A percentile compares a stretch with the other conserved stretches of the same genome.
Evolutionary conservation across 2,888 invertebrate species (phyloP).

Genomic region (Drosophila differens): DNA sequence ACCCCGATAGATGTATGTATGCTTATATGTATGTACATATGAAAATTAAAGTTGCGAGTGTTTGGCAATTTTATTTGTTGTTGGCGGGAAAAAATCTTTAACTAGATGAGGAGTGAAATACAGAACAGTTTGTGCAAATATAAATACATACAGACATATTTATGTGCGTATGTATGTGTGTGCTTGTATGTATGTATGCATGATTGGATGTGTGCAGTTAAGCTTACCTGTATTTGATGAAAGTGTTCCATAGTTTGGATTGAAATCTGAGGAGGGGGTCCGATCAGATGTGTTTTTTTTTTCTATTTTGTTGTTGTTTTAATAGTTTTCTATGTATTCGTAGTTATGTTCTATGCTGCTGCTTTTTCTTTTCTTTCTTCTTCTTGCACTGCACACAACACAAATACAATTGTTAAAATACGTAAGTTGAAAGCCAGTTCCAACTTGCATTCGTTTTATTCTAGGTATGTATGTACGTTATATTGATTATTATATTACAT

Average conservation of each 20-base stretch:
- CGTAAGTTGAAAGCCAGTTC: constrained; percentile 58
- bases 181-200: constrained; percentile 19
- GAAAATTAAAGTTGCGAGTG: constrained; percentile 40
- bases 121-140: constrained; percentile 40
- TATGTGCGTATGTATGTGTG: constrained; percentile 3
- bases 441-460: constrained; percentile 64
- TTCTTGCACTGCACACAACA: constrained; percentile 57
- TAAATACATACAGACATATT: constrained; percentile 17
- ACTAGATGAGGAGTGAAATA: constrained; percentile 38
- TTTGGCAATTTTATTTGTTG: constrained; percentile 58
- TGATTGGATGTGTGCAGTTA: constrained; percentile 51
- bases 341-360: constrained; percentile 38
- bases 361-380: constrained; percentile 27
- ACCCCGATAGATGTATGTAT: constrained; percentile 1
- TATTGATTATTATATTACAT: constrained; percentile 69
- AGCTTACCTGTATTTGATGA: constrained; percentile 85
- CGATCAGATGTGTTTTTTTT: constrained; percentile 15
- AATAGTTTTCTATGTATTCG: constrained; percentile 30
- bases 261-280: constrained; percentile 15
- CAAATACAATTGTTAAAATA: constrained; percentile 57
- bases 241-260: constrained; percentile 83
- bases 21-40: constrained; percentile 4
- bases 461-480: constrained; percentile 49
- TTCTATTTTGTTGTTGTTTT: constrained; percentile 13
- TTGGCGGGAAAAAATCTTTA: constrained; percentile 58